Base-by-base conservation (phyloP, 2,888 invertebrate species). In the Eupithecia dodoneata region DNA sequence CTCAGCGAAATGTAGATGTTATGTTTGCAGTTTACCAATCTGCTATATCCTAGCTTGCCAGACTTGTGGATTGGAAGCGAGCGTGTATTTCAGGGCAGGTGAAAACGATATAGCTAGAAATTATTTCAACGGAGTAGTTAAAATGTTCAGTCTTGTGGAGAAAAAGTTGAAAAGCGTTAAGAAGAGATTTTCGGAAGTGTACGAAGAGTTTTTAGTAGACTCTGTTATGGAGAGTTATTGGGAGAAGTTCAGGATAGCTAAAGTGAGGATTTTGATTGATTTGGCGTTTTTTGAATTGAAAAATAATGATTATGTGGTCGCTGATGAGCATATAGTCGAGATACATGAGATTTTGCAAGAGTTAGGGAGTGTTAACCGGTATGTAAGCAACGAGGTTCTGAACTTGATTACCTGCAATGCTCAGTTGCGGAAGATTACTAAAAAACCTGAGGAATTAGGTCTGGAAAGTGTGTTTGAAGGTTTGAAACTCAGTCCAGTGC, bases 381-480 rank as follows among this genome's bases (percentile, higher is more conserved):
- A 93, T 81, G 65, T 91, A 44, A 82, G 47, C 0, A 91, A 88
- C 6, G 93, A 94, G 4, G 81, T 94, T 0, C 77, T 88, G 75
- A 94, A 94, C 84, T 72, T 93, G 4, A 87, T 91, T 83, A 82
- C 87, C 0, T 86, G 92, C 0, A 87, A 91, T 0, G 91, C 92
- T 0, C 83, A 83, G 47, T 13, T 92, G 2, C 85, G 90, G 1
- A 87, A 85, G 45, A 69, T 78, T 0, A 75, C 80, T 0, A 87
- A 81, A 12, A 86, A 84, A 75, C 76, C 80, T 0, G 81, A 80
- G 0, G 78, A 83, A 89, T 30, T 85, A 89, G 41, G 92, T 74
- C 63, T 77, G 90, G 0, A 91, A 86, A 76, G 15, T 89, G 9
- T 90, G 84, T 47, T 73, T 5, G 85, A 85, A 4, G 72, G 71